phyloP scores from a whole-genome alignment of 2,113 vertebrate genomes.

The Rhinolophus ferrumequinum region DNA sequence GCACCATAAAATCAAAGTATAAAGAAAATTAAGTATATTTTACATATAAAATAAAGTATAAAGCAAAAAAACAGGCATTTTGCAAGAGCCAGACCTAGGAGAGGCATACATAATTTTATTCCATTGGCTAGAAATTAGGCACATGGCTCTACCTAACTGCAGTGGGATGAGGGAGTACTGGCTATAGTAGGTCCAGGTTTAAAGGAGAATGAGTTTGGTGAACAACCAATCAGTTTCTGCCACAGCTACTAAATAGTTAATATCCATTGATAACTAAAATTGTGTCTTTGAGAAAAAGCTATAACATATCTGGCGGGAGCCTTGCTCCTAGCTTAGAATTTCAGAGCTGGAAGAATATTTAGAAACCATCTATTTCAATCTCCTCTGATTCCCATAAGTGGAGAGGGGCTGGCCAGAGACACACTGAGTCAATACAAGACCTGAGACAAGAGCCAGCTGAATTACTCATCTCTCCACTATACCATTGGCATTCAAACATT shows the following conservation, averaged over 20 bases:
- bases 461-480: background rate
- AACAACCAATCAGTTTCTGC: background rate
- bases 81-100: background rate
- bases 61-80: background rate
- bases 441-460: background rate
- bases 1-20: background rate
- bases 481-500: background rate
- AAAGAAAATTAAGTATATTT: background rate
- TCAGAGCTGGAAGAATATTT: background rate
- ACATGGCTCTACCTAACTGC: background rate
- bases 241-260: background rate
- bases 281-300: constrained; percentile 4
- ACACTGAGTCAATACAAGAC: background rate
- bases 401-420: background rate
- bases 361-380: background rate
- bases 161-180: background rate
- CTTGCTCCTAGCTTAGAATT: background rate
- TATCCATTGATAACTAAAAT: background rate
- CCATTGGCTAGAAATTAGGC: background rate
- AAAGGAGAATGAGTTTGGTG: background rate
- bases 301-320: background rate
- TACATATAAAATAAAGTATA: background rate
- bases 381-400: background rate
- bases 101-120: background rate
- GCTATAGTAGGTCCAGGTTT: background rate